phyloP scores from a whole-genome alignment of 2,113 vertebrate species.

The Oncorhynchus kisutch region DNA sequence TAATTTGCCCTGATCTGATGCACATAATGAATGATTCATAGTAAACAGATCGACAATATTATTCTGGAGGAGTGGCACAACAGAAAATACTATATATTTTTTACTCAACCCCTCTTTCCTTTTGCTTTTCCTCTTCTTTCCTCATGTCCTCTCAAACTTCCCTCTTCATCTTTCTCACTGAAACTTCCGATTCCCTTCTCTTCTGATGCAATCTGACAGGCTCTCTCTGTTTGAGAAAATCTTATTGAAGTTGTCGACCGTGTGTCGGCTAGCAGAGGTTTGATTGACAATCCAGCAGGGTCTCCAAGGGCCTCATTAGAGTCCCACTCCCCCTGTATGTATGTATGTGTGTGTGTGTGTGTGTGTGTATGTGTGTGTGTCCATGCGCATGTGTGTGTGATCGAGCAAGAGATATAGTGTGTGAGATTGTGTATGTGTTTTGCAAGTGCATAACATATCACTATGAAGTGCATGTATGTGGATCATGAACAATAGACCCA shows the following conservation, averaged over 20 bases:
- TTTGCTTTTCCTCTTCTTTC: slow-evolving; percentile 4
- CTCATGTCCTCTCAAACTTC: background rate
- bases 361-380: too few relatives aligned
- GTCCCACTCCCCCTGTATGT: slow-evolving; percentile 58
- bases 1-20: slow-evolving; percentile 9
- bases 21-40: too few relatives aligned
- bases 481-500: slow-evolving; percentile 40
- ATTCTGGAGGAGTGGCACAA: too few relatives aligned
- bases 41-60: too few relatives aligned
- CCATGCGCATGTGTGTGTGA: too few relatives aligned
- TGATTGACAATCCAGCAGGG: slow-evolving; percentile 75
- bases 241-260: slow-evolving; percentile 75
- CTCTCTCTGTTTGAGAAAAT: slow-evolving; percentile 63
- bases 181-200: slow-evolving; percentile 44
- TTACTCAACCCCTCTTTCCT: background rate
- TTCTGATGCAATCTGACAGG: slow-evolving; percentile 69
- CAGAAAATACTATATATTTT: background rate
- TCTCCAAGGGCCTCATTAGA: slow-evolving; percentile 82
- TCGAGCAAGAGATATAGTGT: too few relatives aligned
- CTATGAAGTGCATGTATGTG: slow-evolving; percentile 34
- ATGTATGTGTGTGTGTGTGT: slow-evolving; percentile 41
- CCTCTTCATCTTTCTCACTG: slow-evolving; percentile 27
- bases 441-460: slow-evolving; percentile 40
- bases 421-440: slow-evolving; percentile 27
- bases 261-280: slow-evolving; percentile 72